These are phyloP conservation scores for Crenichthys baileyi DNA, from an alignment of 2,797 vertebrate species.

Conservation along the genomic window DNA sequence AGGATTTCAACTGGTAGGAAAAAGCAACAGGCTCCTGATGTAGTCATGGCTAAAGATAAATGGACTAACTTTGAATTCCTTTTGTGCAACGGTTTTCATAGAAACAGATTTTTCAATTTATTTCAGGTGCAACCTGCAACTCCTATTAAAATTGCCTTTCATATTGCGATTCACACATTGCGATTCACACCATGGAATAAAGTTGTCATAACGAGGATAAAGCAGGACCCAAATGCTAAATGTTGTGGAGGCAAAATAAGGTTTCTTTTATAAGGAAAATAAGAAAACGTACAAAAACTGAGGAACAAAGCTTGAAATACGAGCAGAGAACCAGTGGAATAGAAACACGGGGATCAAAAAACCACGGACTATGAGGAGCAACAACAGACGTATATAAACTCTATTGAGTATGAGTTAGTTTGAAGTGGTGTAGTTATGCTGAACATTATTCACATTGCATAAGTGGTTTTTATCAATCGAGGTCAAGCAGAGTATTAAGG, in stretches of 20 bases:
- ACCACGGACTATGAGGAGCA: too few species aligned
- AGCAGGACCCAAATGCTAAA: too few species aligned
- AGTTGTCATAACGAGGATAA: too few species aligned
- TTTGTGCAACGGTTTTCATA: slow-evolving; percentile 5
- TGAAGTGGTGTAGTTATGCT: background rate
- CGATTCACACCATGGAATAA: background rate
- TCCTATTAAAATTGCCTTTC: background rate
- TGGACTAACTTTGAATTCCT: slow-evolving; percentile 34
- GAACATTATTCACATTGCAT: background rate
- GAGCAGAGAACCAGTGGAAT: too few species aligned
- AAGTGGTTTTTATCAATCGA: background rate
- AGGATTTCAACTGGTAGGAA: slow-evolving; percentile 19
- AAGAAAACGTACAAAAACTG: too few species aligned
- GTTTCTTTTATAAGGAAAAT: too few species aligned
- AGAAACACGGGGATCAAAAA: too few species aligned
- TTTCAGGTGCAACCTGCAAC: too few species aligned
- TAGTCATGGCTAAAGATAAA: slow-evolving; percentile 1
- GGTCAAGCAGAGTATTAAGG: background rate
- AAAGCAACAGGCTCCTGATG: background rate
- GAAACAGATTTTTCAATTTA: background rate
- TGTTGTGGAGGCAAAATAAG: too few species aligned
- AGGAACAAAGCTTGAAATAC: too few species aligned
- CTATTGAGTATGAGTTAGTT: background rate
- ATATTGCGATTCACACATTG: background rate
- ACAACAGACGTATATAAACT: too few species aligned